A percentile compares a stretch with the other conserved stretches of the same genome.
Evolutionary conservation across 2,113 vertebrate genomes (phyloP).

Genomic region (Paradisaea rubra): DNA sequence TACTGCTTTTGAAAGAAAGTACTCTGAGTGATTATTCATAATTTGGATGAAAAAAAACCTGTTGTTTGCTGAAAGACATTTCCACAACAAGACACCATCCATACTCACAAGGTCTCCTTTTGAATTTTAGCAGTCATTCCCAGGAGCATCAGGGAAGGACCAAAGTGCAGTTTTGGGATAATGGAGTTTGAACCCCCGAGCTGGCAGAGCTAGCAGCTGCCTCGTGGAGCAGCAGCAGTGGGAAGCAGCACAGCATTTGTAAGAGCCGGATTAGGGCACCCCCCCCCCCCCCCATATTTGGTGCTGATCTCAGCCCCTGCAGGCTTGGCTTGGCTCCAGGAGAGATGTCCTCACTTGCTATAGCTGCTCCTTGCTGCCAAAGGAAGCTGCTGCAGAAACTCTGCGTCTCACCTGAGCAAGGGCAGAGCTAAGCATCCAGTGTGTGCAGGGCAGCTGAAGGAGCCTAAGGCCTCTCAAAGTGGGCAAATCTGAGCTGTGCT

Average conservation of each 20-base stretch:
- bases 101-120: background rate
- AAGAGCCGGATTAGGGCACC: fast-evolving
- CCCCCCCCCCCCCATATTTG: fast-evolving
- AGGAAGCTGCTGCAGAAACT: background rate
- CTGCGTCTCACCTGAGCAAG: background rate
- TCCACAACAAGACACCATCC: background rate
- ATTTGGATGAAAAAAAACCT: background rate
- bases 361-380: background rate
- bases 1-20: conserved; percentile 63
- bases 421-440: background rate
- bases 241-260: background rate
- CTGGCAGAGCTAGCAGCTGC: background rate
- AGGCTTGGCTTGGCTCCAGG: background rate
- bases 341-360: background rate
- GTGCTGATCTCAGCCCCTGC: background rate
- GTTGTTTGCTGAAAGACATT: background rate
- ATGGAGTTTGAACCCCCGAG: fast-evolving
- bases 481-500: background rate
- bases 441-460: background rate
- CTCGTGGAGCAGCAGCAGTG: background rate
- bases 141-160: background rate
- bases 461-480: background rate
- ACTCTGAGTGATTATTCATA: conserved; percentile 20
- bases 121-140: background rate
- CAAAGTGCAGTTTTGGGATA: background rate